These are phyloP conservation scores for Probaryconus sp. DNA, from an alignment of 1,140 invertebrate species.

Conservation along the genomic window DNA sequence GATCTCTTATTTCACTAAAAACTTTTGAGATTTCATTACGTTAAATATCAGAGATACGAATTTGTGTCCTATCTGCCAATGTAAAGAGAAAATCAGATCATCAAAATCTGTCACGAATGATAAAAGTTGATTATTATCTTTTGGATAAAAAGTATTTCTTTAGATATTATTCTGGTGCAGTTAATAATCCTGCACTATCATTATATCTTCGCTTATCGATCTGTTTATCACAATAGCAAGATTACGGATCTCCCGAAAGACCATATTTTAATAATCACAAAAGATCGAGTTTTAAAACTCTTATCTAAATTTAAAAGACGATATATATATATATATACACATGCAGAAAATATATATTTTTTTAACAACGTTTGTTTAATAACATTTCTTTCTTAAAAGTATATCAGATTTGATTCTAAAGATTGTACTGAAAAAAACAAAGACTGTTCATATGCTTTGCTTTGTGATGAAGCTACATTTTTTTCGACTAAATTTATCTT, in stretches of 20 bases:
- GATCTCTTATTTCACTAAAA: too few species aligned
- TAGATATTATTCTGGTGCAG: conserved; percentile 44
- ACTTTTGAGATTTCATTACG: conserved; percentile 3
- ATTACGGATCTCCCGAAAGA: conserved; percentile 26
- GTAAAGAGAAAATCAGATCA: conserved; percentile 26
- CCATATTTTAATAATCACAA: conserved; percentile 46
- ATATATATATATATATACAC: too few species aligned
- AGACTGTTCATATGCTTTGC: too few species aligned
- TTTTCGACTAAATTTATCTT: too few species aligned
- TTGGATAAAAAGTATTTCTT: conserved; percentile 17
- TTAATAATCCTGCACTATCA: conserved; percentile 48
- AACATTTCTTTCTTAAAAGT: too few species aligned
- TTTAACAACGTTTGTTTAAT: too few species aligned
- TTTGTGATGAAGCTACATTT: too few species aligned
- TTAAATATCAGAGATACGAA: background rate
- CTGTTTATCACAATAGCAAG: conserved; percentile 35
- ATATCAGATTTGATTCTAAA: too few species aligned
- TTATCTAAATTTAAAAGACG: conserved; percentile 46
- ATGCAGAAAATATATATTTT: too few species aligned
- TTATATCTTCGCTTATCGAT: conserved; percentile 41
- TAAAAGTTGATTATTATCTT: conserved; percentile 21
- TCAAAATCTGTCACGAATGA: conserved; percentile 27
- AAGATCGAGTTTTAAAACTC: conserved; percentile 25
- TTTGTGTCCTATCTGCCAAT: too few species aligned
- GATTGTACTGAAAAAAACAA: too few species aligned